A percentile compares a stretch with the other conserved stretches of the same genome.
Conservation (phyloP, 2,888 invertebrate species). For the Tinea semifulvella region DNA sequence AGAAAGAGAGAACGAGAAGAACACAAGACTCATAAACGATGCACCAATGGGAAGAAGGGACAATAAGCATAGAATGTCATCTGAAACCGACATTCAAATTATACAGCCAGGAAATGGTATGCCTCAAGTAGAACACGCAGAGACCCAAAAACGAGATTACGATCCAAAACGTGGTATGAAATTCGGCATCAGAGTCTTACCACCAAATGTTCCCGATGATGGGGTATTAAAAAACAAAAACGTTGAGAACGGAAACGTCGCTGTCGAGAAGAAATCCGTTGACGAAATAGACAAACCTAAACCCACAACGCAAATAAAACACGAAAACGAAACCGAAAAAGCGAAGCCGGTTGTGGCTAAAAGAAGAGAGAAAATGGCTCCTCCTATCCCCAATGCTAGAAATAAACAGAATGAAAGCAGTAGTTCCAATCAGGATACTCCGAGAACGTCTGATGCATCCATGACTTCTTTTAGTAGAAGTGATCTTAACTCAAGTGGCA, state of each 20-base stretch:
- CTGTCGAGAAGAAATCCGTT: conserved; percentile 39
- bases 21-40: conserved; percentile 47
- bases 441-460: conserved; percentile 42
- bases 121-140: conserved; percentile 48
- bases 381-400: conserved; percentile 57
- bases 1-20: conserved; percentile 61
- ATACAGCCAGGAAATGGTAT: conserved; percentile 52
- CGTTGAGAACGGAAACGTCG: conserved; percentile 47
- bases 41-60: conserved; percentile 28
- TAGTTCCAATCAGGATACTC: conserved; percentile 35
- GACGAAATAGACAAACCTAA: conserved; percentile 56
- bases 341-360: conserved; percentile 61
- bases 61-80: conserved; percentile 41
- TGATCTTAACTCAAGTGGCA: conserved; percentile 66
- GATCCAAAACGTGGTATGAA: conserved; percentile 69
- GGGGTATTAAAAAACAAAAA: conserved; percentile 49
- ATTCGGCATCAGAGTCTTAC: conserved; percentile 74
- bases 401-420: conserved; percentile 44
- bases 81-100: conserved; percentile 48
- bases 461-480: conserved; percentile 43
- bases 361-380: conserved; percentile 56
- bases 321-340: conserved; percentile 55
- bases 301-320: conserved; percentile 53
- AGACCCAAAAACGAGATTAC: conserved; percentile 64
- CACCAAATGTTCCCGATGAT: conserved; percentile 63